Percentiles rank a stretch among this genome's conserved stretches.
phyloP scores from a whole-genome alignment of 2,797 vertebrate species.

The Pangasius larnaudii region DNA sequence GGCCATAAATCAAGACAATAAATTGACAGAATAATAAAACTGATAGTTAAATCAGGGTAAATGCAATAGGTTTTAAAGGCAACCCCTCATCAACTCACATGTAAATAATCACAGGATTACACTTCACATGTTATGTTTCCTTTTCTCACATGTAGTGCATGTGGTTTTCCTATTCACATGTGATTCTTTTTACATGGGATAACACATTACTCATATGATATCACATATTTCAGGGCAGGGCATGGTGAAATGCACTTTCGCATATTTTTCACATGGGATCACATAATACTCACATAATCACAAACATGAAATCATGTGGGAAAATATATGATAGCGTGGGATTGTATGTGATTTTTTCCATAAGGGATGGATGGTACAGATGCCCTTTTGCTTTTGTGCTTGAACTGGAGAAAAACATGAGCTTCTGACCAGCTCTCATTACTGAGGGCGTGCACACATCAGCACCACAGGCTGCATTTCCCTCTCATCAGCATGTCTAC shows the following conservation, averaged over 20 bases:
- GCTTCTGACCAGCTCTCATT: not conserved
- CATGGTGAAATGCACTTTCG: not conserved
- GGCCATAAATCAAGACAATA: not conserved
- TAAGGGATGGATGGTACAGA: not conserved
- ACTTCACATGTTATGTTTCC: too few relatives aligned
- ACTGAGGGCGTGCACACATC: conserved; percentile 39
- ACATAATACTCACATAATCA: not conserved
- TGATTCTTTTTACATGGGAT: not conserved
- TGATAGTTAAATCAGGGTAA: not conserved
- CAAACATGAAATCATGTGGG: not conserved
- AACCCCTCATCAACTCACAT: not conserved
- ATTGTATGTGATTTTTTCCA: not conserved
- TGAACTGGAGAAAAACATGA: conserved; percentile 35
- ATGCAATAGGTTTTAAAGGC: not conserved
- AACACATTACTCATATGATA: not conserved
- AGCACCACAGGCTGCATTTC: conserved; percentile 48
- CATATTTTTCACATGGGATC: not conserved
- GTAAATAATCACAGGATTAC: not conserved
- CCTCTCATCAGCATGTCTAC: conserved; percentile 68
- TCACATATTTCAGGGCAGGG: not conserved
- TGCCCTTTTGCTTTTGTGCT: not conserved
- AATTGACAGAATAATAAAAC: not conserved
- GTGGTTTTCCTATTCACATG: not conserved
- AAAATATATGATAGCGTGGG: too few relatives aligned
- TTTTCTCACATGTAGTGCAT: not conserved